These are phyloP conservation scores for Tragelaphus eurycerus DNA, from an alignment of 2,797 vertebrate genomes.

Conservation along the genomic window DNA sequence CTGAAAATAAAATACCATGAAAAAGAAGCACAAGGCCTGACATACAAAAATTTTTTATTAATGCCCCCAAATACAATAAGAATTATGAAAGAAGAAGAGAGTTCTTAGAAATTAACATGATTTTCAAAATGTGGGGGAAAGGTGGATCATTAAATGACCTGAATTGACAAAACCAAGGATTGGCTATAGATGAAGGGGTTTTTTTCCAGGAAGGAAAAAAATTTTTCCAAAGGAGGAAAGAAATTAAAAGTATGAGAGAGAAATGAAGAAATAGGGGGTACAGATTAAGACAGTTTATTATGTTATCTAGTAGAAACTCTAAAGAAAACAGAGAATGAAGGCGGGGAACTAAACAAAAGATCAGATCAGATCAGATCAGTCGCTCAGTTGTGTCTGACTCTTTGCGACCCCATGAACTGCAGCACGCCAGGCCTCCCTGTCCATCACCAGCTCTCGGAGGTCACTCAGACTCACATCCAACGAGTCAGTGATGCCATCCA, in stretches of 20 bases:
- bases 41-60: background rate
- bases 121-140: background rate
- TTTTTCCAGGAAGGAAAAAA: background rate
- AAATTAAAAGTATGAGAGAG: background rate
- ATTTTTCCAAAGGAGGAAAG: background rate
- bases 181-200: background rate
- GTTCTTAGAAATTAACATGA: background rate
- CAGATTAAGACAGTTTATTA: background rate
- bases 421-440: no score
- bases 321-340: background rate
- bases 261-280: background rate
- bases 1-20: background rate
- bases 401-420: no score
- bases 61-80: background rate
- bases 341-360: background rate
- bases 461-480: no score
- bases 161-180: background rate
- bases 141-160: background rate
- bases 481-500: no score
- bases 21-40: background rate
- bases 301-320: background rate
- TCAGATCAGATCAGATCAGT: no score
- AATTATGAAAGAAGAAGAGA: background rate
- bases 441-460: no score
- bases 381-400: no score